Base-by-base conservation (phyloP, 2,113 vertebrate species). In the Eira barbara region DNA sequence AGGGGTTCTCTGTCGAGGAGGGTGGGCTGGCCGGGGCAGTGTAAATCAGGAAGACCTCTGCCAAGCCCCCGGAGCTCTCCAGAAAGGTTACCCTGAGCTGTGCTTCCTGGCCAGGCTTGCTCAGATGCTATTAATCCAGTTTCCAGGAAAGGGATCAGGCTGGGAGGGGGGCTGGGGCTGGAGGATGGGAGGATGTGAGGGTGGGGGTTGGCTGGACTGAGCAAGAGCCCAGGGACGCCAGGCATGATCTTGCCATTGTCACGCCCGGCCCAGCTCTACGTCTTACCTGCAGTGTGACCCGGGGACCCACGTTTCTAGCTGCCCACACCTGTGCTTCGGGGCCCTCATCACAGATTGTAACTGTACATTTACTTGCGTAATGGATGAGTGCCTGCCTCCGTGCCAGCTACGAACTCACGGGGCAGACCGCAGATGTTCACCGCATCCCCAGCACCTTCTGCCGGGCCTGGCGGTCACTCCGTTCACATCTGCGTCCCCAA, bases 41-140 rank as follows among this genome's bases (percentile, higher is more conserved):
- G 88, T 94, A 95, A 96, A 97, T 98, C 97, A 97, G 52, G 65
- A 59, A 91, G 84, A 36, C 89, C 69, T 89, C 82, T 92, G 93
- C 89, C 82, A 92, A 80, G 65, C 57, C 71, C 63, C 81, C 29
- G 73, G 93, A 79, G 95, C 20, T 65, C 86, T 80, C 87, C 1
- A 25, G 89, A 96, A 96, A 96, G 96, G 69, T 95, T 96, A 95
- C 69, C 57, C 76, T 0, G 6, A 88, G 87, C 57, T 80, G 57
- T 84, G 86, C 83, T 96, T 97, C 80, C 80, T 95, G 89, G 95
- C 67, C 18, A 52, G 31, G 63, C 79, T 97, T 88, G 91, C 82
- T 94, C 85, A 89, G 93, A 84, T 1, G 13, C 71, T 17, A 23
- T 96, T 95, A 95, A 97, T 97, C 82, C 9, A 27, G 55, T 36